Evolutionary conservation across 2,113 vertebrate genomes (phyloP).

Genomic region (Rattus rattus): DNA sequence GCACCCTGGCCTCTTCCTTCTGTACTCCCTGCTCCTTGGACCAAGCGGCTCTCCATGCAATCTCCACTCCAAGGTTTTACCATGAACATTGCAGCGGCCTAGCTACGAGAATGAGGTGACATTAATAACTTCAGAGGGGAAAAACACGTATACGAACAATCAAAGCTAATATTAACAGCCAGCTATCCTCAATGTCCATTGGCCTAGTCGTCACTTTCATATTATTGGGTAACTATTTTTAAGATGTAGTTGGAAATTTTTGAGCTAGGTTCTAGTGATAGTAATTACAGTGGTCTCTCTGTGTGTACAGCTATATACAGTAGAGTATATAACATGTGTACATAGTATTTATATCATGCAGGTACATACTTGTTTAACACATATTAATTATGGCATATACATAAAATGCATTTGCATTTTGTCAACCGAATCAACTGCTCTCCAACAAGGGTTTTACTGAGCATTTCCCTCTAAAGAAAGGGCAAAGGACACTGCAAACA

Average conservation of each 20-base stretch:
- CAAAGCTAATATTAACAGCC: not conserved
- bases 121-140: not conserved
- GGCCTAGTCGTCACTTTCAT: not conserved
- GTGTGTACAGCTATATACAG: no score
- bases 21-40: not conserved
- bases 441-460: not conserved
- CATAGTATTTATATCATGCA: not conserved
- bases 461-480: not conserved
- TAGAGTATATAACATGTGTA: not conserved
- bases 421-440: not conserved
- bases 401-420: not conserved
- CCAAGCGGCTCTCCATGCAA: not conserved
- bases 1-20: not conserved
- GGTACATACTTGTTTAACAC: not conserved
- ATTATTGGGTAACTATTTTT: not conserved
- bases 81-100: not conserved
- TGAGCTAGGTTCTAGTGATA: not conserved
- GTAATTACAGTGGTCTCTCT: not conserved
- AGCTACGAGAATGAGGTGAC: not conserved
- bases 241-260: not conserved
- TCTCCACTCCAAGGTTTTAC: not conserved
- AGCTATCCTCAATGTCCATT: not conserved
- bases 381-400: not conserved
- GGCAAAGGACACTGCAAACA: no score
- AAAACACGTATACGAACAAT: not conserved